These are phyloP conservation scores for Hycleus phaleratus DNA, from an alignment of 1,140 invertebrate genomes.

Conservation along the genomic window DNA sequence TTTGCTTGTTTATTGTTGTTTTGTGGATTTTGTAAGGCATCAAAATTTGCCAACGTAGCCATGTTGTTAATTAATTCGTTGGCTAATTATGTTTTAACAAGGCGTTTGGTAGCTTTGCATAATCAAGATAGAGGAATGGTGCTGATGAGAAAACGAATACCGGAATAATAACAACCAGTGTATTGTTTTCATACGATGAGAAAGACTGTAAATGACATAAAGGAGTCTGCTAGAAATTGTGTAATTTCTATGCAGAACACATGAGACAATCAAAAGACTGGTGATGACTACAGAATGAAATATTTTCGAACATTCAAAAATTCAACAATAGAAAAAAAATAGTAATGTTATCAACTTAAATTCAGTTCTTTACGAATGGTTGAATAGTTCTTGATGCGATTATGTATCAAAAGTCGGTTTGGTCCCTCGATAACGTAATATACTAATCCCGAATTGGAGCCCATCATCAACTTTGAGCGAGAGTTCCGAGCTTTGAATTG, in stretches of 20 bases:
- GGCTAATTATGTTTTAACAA: constrained; percentile 14
- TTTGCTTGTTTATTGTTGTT: not conserved
- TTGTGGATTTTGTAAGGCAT: not conserved
- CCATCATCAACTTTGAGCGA: constrained; percentile 23
- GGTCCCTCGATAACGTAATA: constrained; percentile 23
- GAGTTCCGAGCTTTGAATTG: constrained; percentile 20
- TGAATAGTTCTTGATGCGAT: constrained; percentile 24
- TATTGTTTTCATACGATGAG: not conserved
- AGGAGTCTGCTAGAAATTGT: not conserved
- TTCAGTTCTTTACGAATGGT: constrained; percentile 30
- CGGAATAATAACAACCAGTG: not conserved
- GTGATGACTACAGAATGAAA: not conserved
- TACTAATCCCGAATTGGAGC: constrained; percentile 26
- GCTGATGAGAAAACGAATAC: constrained; percentile 13
- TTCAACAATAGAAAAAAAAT: not conserved
- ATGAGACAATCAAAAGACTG: constrained; percentile 29
- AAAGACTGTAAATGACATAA: not conserved
- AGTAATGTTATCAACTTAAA: constrained; percentile 18
- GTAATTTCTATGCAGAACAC: constrained; percentile 27
- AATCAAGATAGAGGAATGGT: constrained; percentile 2
- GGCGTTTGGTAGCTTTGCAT: constrained; percentile 9
- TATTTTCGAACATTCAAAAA: too few relatives aligned
- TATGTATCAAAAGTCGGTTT: constrained; percentile 10
- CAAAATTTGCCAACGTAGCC: constrained; percentile 4
- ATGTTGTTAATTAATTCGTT: constrained; percentile 7